Conservation (phyloP, 2,797 vertebrate genomes). For the Pteropus rufus region DNA sequence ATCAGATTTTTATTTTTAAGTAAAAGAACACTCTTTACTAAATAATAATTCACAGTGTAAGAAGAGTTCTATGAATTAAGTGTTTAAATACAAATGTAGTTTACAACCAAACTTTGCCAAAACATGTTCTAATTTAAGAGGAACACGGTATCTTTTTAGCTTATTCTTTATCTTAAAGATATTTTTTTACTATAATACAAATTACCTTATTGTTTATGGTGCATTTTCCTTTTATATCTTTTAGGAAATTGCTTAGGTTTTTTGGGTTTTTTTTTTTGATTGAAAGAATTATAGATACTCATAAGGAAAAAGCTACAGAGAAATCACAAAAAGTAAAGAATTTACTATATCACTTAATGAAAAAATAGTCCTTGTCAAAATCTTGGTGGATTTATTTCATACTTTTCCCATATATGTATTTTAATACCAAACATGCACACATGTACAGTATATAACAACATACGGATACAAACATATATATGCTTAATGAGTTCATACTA, state of each 20-base stretch:
- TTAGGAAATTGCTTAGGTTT: background rate
- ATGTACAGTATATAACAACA: background rate
- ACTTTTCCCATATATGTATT: background rate
- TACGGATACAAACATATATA: background rate
- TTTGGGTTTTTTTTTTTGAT: background rate
- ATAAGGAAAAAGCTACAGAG: background rate
- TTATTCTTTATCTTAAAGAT: background rate
- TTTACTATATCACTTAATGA: background rate
- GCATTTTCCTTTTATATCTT: background rate
- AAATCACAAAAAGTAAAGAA: background rate
- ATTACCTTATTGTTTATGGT: background rate
- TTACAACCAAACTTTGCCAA: background rate
- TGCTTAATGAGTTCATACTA: background rate
- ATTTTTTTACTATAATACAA: background rate
- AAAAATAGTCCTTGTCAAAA: background rate
- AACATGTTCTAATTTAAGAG: slow-evolving; percentile 29
- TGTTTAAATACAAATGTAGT: slow-evolving; percentile 29
- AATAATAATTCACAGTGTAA: slow-evolving; percentile 16
- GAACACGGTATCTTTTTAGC: background rate
- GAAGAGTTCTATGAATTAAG: background rate
- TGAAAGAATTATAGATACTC: background rate
- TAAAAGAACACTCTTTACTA: slow-evolving; percentile 49
- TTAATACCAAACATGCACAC: background rate
- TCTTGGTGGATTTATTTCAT: background rate
- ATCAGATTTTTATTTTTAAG: slow-evolving; percentile 72